Percentiles rank a stretch among this genome's conserved stretches.
Evolutionary conservation across 2,888 invertebrate genomes (phyloP).

Genomic region (Spilarctia lutea): DNA sequence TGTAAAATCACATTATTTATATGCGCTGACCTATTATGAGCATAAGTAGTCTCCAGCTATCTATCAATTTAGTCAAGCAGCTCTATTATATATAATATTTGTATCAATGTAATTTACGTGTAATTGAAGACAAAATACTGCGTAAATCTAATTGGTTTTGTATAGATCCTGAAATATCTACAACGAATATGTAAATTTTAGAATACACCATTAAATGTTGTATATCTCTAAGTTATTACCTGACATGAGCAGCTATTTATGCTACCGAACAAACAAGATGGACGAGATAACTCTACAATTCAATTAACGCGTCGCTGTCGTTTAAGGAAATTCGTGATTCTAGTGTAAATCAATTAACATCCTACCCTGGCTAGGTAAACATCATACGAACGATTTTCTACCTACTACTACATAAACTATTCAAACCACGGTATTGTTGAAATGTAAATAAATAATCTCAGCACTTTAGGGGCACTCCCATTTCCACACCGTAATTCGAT

Average conservation of each 20-base stretch:
- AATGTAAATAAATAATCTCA: neutral
- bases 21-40: neutral
- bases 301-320: slow-evolving; percentile 56
- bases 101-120: neutral
- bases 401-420: slow-evolving; percentile 1
- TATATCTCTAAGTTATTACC: slow-evolving; percentile 53
- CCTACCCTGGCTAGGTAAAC: slow-evolving; percentile 12
- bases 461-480: neutral
- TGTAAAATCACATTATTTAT: neutral
- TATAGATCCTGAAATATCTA: slow-evolving; percentile 15
- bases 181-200: slow-evolving; percentile 36
- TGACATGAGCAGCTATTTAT: slow-evolving; percentile 40
- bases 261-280: slow-evolving; percentile 56
- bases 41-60: neutral
- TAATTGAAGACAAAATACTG: slow-evolving; percentile 15
- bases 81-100: neutral
- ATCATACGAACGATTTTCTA: slow-evolving; percentile 7
- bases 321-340: slow-evolving; percentile 48
- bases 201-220: slow-evolving; percentile 34
- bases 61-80: too few relatives aligned
- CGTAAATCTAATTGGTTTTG: slow-evolving; percentile 23
- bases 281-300: slow-evolving; percentile 48
- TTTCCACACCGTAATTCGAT: slow-evolving; percentile 16
- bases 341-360: slow-evolving; percentile 39
- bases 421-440: neutral